A percentile compares a stretch with the other conserved stretches of the same genome.
phyloP scores from a whole-genome alignment of 2,113 vertebrate genomes.

The Macrotus californicus region DNA sequence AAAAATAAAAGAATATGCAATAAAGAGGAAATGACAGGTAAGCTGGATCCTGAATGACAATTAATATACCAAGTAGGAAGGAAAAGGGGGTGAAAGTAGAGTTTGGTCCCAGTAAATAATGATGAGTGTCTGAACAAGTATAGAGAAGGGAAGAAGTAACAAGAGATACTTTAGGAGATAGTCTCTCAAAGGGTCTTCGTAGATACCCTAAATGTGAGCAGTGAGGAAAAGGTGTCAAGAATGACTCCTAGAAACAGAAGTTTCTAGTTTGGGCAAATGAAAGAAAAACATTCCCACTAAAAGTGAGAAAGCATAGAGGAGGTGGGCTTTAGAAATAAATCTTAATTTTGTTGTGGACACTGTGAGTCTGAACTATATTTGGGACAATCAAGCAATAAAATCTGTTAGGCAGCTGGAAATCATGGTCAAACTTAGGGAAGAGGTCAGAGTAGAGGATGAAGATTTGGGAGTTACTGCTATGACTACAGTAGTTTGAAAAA shows the following conservation, averaged over 20 bases:
- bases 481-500: neutral
- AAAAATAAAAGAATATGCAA: neutral
- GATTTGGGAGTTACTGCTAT: neutral
- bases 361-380: neutral
- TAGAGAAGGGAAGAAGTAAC: neutral
- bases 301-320: neutral
- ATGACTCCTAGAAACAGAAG: neutral
- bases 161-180: neutral
- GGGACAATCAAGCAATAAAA: neutral
- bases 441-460: neutral
- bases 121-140: neutral
- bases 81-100: neutral
- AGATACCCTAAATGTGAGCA: neutral
- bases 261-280: neutral
- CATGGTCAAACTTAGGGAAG: neutral
- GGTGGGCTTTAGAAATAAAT: neutral
- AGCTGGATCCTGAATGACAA: conserved; percentile 9
- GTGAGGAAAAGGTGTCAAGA: neutral
- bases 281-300: neutral
- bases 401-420: neutral
- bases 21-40: neutral
- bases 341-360: neutral
- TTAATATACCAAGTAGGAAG: neutral
- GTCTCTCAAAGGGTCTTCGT: neutral
- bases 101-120: neutral